Evolutionary conservation across 2,113 vertebrate species (phyloP), one percentile per base, ranked within the genome.

Genomic region (Larimichthys polyactis): DNA sequence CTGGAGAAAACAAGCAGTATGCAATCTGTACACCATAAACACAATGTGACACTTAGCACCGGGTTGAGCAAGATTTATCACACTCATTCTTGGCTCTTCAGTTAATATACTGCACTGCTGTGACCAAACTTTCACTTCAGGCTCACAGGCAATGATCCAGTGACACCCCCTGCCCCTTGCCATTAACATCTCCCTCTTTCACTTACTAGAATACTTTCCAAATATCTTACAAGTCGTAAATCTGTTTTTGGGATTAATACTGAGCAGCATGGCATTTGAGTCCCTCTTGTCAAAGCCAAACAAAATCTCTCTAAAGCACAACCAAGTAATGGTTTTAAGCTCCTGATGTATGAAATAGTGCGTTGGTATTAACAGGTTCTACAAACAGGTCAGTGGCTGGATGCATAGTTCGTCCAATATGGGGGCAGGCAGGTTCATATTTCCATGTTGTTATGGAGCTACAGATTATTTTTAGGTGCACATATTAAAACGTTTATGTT

Each of bases 1-100:
- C 63, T 55, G 68, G 73, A 90, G 87, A 91, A 89, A 84, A 89
- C 75, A 89, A 89, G 80, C 83, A 83, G 87, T 85, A 71, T 86
- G 91, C 84, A 90, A 90, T 92, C 87, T 92, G 89, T 82, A 91
- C 83, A 75, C 90, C 83, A 88, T 92, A 91, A 93, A 92, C 88
- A 94, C 91, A 90, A 92, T 86, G 77, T 91, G 87, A 90, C 89
- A 89, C 89, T 89, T 90, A 85, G 84, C 87, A 87, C 73, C 49
- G 57, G 71, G 87, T 79, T 84, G 78, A 85, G 82, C 67, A 59
- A 89, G 85, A 94, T 93, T 92, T 89, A 92, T 89, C 82, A 24
- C 79, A 60, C 83, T 64, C 82, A 91, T 89, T 88, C 84, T 90
- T 89, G 87, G 87, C 91, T 81, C 83, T 69, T 75, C 79, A 8